Percentiles rank a stretch among this genome's conserved stretches.
phyloP scores from a whole-genome alignment of 2,113 vertebrate genomes.

The Orientallactaga bullata region DNA sequence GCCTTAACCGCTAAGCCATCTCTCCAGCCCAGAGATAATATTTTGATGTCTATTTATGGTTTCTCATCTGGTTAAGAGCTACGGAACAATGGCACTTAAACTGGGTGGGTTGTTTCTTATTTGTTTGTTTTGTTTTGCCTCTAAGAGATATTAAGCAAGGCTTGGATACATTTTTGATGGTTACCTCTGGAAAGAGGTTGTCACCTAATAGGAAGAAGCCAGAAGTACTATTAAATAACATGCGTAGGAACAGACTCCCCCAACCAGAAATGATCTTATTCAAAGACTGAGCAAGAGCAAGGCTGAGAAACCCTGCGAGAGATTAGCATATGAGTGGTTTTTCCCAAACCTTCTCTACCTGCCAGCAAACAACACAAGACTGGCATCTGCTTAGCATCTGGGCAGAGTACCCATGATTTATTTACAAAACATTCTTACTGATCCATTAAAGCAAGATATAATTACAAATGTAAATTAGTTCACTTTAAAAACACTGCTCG shows the following conservation, averaged over 20 bases:
- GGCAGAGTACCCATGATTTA: neutral
- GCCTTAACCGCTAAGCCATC: too few species aligned
- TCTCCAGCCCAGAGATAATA: neutral
- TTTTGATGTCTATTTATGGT: neutral
- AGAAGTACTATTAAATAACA: neutral
- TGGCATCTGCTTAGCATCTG: neutral
- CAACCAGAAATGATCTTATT: neutral
- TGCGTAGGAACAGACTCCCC: neutral
- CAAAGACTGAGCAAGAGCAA: neutral
- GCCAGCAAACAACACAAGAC: neutral
- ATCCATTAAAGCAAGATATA: slow-evolving; percentile 18
- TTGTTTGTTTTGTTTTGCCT: too few species aligned
- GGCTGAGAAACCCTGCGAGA: neutral
- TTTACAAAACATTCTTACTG: slow-evolving; percentile 12
- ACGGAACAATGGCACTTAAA: neutral
- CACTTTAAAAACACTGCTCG: slow-evolving; percentile 41
- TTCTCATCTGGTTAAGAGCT: neutral
- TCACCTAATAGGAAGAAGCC: neutral
- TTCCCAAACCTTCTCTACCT: neutral
- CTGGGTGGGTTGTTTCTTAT: too few species aligned
- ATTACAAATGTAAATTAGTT: slow-evolving; percentile 41
- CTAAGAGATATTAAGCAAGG: neutral
- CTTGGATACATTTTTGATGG: neutral
- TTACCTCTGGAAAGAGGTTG: neutral
- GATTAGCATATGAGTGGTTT: neutral